Percentiles rank a stretch among this genome's conserved stretches.
Evolutionary conservation across 2,797 vertebrate species (phyloP).

Genomic region (Pseudochirops cupreus): DNA sequence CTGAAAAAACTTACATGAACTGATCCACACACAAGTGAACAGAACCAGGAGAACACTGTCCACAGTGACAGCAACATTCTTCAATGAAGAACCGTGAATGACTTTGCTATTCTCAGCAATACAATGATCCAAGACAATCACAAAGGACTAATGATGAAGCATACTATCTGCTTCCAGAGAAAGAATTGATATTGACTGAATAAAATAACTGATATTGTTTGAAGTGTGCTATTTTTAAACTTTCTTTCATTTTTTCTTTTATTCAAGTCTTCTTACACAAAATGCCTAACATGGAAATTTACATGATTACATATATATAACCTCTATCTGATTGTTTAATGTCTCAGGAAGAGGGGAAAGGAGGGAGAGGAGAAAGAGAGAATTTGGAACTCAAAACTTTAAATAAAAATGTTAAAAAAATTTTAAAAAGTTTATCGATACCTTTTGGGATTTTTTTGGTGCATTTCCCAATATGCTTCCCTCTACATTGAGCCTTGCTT

Average conservation of each 20-base stretch:
- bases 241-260: too few species aligned
- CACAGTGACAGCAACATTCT: neutral
- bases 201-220: neutral
- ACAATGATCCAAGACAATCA: neutral
- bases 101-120: neutral
- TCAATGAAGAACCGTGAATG: neutral
- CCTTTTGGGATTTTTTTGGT: neutral
- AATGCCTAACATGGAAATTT: too few species aligned
- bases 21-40: neutral
- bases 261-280: too few species aligned
- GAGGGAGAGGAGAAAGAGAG: too few species aligned
- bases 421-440: neutral
- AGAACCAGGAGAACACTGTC: neutral
- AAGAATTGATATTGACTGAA: neutral
- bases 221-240: neutral
- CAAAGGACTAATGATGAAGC: neutral
- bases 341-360: too few species aligned
- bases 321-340: too few species aligned
- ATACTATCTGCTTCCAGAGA: neutral
- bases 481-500: neutral
- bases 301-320: too few species aligned
- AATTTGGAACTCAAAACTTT: neutral
- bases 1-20: neutral
- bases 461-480: neutral
- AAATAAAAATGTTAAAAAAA: neutral